Evolutionary conservation across 1,140 invertebrate species (phyloP), one percentile per base, ranked within the genome.

Genomic region (Brachionus paranguensis): DNA sequence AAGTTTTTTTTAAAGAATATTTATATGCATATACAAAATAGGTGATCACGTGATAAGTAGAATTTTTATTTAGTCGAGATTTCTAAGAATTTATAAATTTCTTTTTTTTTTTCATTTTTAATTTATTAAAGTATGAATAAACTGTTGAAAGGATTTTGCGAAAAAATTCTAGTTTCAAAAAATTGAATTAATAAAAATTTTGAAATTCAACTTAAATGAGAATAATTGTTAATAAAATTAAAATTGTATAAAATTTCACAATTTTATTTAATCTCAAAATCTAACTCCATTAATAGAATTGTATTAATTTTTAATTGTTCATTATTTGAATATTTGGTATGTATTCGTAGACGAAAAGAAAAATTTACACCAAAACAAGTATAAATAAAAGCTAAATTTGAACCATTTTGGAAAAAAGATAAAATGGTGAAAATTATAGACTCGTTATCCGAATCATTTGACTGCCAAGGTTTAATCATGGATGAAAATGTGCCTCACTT

Each of bases 361-460:
- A 20, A 24, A 20, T 20, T 17, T 55, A 17, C 1, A 17, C n/a
- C 10, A 60, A 60, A 60, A 60, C 20, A 20, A 20, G 17, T 60
- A 60, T 60, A 60, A 60, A 60, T 60, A 60, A 10, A 6, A 60
- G 53, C 17, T 20, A 60, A 60, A 20, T 10, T 60, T 24, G 8
- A 60, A 10, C 17, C 7, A 60, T 20, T 60, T 60, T 60, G 20
- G 12, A 12, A 11, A 12, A n/a, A 29, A 12, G 0, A 10, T 68
- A 43, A 76, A 50, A 50, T 76, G 72, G 41, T 76, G 11, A 76
- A 76, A 76, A 76, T 76, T 12, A 27, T 24, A 3, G 43, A 76
- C 5, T n/a, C 70, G n/a, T 5, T 43, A 43, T 41, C 43, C 2
- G 47, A 11, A 45, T 76, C 72, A 12, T 50, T 14, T 47, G 72